Base-by-base conservation (phyloP, 2,888 invertebrate genomes). In the Leptopterna dolabrata region DNA sequence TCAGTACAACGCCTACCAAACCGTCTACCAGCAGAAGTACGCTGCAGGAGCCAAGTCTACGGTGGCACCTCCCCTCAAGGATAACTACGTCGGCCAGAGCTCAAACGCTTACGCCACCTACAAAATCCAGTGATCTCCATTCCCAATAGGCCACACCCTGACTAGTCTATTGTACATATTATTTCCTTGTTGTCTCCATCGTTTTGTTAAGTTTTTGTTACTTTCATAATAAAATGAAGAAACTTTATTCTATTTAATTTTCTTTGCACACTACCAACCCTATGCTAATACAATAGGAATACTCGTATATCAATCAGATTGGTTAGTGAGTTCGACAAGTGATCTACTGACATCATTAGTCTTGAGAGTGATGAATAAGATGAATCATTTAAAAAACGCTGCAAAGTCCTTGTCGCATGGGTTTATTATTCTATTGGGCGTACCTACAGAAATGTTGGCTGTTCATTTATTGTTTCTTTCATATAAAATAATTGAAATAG, bases 21-120 rank as follows among this genome's bases (percentile, higher is more conserved):
- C 87, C 45, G 45, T 90, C 92, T 84, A 92, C 92, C 41, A 90
- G 70, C 90, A 89, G 92, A 9, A 93, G 92, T 89, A 92, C 92
- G 88, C 91, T 91, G 11, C 91, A 91, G 16, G 90, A 91, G 87
- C 90, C 76, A 89, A 89, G 91, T 71, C 90, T 91, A 85, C 91
- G 92, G 6, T 91, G 92, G 55, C 91, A 13, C 89, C 89, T 47
- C 83, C 89, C 16, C 63, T 88, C 81, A 90, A 91, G 43, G 88
- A 89, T 30, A 89, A 87, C 78, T 88, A 88, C 82, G 85, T 85
- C 55, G 85, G 85, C 19, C 88, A 88, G 47, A 55, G 80, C 36
- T 43, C 82, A 14, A 83, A 87, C 86, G 70, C 84, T 14, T 73
- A 71, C 70, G 76, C 76, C 80, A 84, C 45, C 30, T 88, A 87